Base-by-base conservation (phyloP, 1,140 invertebrate species). In the Drosophila asahinai region DNA sequence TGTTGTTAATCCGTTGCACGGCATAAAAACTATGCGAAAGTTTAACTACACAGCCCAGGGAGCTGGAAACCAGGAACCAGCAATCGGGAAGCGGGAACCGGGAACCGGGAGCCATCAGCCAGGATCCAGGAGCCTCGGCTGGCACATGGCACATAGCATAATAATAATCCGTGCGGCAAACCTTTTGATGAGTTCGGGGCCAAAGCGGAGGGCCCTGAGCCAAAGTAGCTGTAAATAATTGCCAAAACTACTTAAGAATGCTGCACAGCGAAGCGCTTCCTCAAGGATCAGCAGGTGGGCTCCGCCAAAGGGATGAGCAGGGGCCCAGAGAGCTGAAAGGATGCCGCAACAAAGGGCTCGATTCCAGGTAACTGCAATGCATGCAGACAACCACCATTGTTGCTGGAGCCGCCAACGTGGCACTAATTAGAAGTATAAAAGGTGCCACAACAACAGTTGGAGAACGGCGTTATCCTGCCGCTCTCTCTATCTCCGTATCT, bases 391-490 rank as follows among this genome's bases (percentile, higher is more conserved):
- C 42, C 48, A 27, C 42, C 72, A 80, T 86, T 84, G 73, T 80
- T 86, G 60, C 52, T 84, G 75, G 81, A 86, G 75, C 71, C 55
- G 72, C 52, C 81, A 90, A 81, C 81, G 78, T 90, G 84, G 81
- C 86, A 90, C 86, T 90, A 90, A 90, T 90, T 90, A 90, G 86
- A 90, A 90, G 86, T 73, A 90, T 90, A 90, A 90, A 90, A 90
- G 86, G 86, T 86, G 86, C 82, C 68, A 68, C 86, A 79, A 86
- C 78, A 81, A 81, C 81, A 84, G 70, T 79, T 82, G 75, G 75
- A 77, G 77, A 66, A 65, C 65, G 70, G 73, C 61, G 59, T 75
- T 65, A 62, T 70, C 64, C 55, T 40, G 52, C 52, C 52, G 7
- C 11, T n/a, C 0, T 19, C 25, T 27, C 22, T 30, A 30, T 30